Conservation (phyloP, 2,113 vertebrate species). For the Vanacampus margaritifer region DNA sequence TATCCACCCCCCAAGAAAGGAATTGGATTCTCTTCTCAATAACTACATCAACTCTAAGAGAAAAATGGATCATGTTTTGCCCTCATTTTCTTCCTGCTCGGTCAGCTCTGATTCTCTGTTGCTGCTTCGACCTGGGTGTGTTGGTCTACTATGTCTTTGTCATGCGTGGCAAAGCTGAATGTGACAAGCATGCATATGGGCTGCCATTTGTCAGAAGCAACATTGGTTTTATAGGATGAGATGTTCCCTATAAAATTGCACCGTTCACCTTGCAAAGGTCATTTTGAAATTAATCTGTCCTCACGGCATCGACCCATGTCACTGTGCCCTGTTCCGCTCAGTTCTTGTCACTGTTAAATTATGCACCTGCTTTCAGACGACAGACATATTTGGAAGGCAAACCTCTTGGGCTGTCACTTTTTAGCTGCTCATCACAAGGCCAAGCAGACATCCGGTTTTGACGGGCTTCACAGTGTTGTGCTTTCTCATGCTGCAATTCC, state of each 20-base stretch:
- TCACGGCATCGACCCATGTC: conserved; percentile 21
- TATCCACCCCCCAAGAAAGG: conserved; percentile 29
- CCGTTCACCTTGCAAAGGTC: conserved; percentile 8
- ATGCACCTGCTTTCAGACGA: conserved; percentile 38
- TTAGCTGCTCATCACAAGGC: too few species aligned
- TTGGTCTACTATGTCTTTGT: conserved; percentile 22
- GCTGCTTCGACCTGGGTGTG: conserved; percentile 24
- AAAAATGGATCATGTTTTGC: conserved; percentile 32
- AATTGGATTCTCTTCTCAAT: conserved; percentile 40
- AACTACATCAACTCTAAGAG: conserved; percentile 44
- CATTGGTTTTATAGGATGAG: neutral
- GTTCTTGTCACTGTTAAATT: conserved; percentile 38
- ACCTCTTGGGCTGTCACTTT: too few species aligned
- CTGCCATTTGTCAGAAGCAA: neutral
- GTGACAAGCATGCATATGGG: neutral
- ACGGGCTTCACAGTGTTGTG: too few species aligned
- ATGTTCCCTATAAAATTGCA: neutral
- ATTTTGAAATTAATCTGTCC: conserved; percentile 4
- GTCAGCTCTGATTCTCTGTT: conserved; percentile 35
- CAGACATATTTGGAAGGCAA: neutral
- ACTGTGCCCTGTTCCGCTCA: conserved; percentile 18
- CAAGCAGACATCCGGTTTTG: too few species aligned
- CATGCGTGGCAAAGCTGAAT: conserved; percentile 35
- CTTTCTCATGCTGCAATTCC: too few species aligned
- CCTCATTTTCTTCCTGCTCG: conserved; percentile 30